These are phyloP conservation scores for Porites lutea DNA, from an alignment of 64 coral and sea anemone species.

Conservation along the genomic window DNA sequence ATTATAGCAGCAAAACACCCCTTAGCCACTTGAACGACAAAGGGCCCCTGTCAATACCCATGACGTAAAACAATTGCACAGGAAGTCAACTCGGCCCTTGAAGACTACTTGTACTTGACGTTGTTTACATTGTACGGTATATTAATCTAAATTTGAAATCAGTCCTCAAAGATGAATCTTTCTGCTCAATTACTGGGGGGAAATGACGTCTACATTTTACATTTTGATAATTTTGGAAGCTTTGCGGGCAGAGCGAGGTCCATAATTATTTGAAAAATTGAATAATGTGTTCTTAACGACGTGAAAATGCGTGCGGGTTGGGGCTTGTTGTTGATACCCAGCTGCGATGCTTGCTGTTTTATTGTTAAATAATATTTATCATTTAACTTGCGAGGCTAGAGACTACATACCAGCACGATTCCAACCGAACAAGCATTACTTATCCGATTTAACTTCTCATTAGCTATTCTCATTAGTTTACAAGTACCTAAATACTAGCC, in stretches of 20 bases:
- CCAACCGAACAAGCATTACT: neutral
- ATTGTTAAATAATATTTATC: neutral
- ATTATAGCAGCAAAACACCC: constrained; percentile 16
- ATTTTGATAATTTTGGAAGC: neutral
- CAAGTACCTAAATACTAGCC: neutral
- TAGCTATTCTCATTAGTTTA: neutral
- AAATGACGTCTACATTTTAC: neutral
- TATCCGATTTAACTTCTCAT: neutral
- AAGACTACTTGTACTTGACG: neutral
- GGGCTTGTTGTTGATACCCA: neutral
- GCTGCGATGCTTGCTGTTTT: neutral
- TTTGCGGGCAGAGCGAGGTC: neutral
- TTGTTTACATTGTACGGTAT: neutral
- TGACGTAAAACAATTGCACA: constrained; percentile 1
- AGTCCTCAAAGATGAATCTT: neutral
- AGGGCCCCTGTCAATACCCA: neutral
- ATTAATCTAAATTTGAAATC: neutral
- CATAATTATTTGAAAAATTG: neutral
- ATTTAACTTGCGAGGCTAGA: neutral
- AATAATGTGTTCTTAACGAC: neutral
- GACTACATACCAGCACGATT: neutral
- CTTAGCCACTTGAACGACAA: neutral
- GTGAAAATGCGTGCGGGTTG: neutral
- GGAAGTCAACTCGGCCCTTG: neutral
- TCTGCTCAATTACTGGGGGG: neutral